Base-by-base conservation (phyloP, 2,888 invertebrate genomes). In the Drosophila trichaetosa region DNA sequence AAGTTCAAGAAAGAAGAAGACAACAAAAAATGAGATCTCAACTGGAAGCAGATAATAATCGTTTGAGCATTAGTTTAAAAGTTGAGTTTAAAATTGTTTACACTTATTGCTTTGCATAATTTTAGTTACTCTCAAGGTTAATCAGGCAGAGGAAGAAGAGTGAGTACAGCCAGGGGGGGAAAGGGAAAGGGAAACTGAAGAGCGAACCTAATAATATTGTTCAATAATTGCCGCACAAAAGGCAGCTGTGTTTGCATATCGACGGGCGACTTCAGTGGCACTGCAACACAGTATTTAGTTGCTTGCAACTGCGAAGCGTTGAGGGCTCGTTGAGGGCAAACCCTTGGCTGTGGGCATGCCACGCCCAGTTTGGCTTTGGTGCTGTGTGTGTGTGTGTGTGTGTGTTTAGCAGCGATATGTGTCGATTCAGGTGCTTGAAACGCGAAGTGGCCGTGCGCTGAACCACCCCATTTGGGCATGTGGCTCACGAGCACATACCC, bases 221-320 rank as follows among this genome's bases (percentile, higher is more conserved):
- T 75, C 52, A 58, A 73, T 84, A 84, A 82, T 82, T 87, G 81
- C 71, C 79, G 52, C 46, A 69, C 71, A 70, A 82, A 71, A 74
- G 81, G 85, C 85, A 85, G 85, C 85, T 85, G 85, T 85, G 88
- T 85, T 85, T 85, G 88, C 88, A 77, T 85, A 81, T 77, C 56
- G 58, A 60, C 36, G 57, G 56, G 63, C 61, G 29, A 51, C 27
- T 56, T 29, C 13, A 21, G 40, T 61, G 56, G 29, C 38, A 38
- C 27, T 38, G 27, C 38, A 46, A 46, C 46, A 24, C 46, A 46
- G 21, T 4, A 13, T 69, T 63, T 51, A 36, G 48, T 67, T 38
- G 56, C 59, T 42, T 38, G 59, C 24, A 49, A 11, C 27, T 5
- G 54, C 46, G 34, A 57, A 66, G 29, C 71, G 54, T 62, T 56